These are phyloP conservation scores for Hypotaenidia philippensis DNA, from an alignment of 2,797 vertebrate species.

Conservation along the genomic window DNA sequence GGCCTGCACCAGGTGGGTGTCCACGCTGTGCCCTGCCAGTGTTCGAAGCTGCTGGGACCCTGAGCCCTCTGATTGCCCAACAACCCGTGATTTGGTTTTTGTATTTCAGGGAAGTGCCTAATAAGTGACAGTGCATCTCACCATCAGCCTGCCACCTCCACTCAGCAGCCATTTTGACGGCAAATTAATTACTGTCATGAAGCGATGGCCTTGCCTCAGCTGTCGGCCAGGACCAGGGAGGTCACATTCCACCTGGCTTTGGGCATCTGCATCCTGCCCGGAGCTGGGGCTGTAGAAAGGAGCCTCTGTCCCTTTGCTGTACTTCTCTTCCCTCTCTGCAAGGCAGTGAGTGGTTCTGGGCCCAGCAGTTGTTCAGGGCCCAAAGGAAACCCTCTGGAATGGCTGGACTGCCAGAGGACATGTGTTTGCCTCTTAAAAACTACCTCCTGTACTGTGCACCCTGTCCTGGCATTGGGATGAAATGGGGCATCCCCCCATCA, in stretches of 20 bases:
- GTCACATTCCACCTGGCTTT: fast-evolving
- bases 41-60: background rate
- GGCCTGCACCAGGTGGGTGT: background rate
- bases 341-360: background rate
- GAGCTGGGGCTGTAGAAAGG: background rate
- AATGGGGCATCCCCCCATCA: background rate
- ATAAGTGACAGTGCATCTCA: background rate
- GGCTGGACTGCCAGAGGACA: background rate
- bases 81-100: background rate
- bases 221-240: too few relatives aligned
- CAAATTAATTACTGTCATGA: background rate
- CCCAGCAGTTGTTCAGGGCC: too few relatives aligned
- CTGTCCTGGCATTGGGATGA: background rate
- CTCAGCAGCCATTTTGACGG: background rate
- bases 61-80: background rate
- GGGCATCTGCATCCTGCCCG: background rate
- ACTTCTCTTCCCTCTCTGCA: background rate
- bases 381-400: background rate
- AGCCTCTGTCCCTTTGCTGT: background rate
- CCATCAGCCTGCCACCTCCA: background rate
- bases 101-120: background rate
- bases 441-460: background rate
- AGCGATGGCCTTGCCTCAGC: background rate
- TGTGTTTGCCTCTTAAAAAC: background rate
- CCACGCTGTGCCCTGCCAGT: background rate